A percentile compares a stretch with the other conserved stretches of the same genome.
Evolutionary conservation across 2,797 vertebrate species (phyloP).

Genomic region (Poliocrania exsul): DNA sequence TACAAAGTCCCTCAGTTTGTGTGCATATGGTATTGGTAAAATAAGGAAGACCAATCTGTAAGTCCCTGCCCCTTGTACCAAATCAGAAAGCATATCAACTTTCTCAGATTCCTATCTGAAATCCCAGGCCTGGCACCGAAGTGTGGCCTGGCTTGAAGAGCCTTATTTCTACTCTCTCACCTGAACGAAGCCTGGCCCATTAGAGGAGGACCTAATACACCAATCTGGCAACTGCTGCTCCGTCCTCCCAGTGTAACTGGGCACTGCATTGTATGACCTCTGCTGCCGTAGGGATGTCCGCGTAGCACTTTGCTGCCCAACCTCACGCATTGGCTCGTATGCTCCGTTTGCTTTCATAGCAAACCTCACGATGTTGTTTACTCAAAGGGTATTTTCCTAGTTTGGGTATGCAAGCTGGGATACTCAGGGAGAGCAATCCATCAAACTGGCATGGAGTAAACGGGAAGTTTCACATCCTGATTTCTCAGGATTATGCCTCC

Average conservation of each 20-base stretch:
- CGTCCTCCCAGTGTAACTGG: neutral
- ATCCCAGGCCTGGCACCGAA: neutral
- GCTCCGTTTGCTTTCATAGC: neutral
- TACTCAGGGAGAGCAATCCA: accelerated
- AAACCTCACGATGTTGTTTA: neutral
- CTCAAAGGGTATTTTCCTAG: neutral
- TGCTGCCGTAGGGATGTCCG: neutral
- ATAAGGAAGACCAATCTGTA: neutral
- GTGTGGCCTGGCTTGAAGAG: neutral
- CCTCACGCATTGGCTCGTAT: accelerated
- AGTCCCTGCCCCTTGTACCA: neutral
- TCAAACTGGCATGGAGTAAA: neutral
- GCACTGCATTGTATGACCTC: neutral
- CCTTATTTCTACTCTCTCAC: neutral
- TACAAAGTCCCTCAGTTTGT: neutral
- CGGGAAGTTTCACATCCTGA: neutral
- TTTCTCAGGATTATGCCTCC: neutral
- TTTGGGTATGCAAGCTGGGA: accelerated
- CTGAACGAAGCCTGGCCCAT: accelerated
- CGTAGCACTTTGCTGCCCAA: neutral
- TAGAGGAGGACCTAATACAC: neutral
- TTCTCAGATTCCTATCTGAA: neutral
- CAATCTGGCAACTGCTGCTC: neutral
- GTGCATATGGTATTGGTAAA: neutral
- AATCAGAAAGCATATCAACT: neutral